Conservation (phyloP, 2,888 invertebrate genomes). For the Nomada fucata region DNA sequence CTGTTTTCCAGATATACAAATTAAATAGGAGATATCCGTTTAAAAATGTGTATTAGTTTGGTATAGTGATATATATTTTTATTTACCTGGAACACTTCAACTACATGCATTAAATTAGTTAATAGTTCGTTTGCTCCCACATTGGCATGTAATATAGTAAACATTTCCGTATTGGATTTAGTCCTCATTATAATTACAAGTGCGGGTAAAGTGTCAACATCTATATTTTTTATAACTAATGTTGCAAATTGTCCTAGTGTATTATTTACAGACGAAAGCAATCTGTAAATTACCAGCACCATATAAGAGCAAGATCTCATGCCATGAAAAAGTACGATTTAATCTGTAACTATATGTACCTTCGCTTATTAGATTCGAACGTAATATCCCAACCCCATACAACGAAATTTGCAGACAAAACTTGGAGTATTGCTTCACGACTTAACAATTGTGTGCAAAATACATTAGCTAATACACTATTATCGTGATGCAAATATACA, state of each 20-base stretch:
- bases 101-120: conserved; percentile 93
- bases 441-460: conserved; percentile 98
- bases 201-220: conserved; percentile 94
- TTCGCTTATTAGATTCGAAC: conserved; percentile 92
- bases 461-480: conserved; percentile 97
- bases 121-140: conserved; percentile 95
- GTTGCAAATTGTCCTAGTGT: conserved; percentile 93
- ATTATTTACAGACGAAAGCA: conserved; percentile 90
- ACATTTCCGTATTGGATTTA: conserved; percentile 95
- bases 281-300: conserved; percentile 84
- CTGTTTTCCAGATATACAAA: conserved; percentile 81
- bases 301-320: neutral
- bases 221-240: conserved; percentile 93
- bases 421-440: conserved; percentile 95
- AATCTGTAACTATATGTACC: conserved; percentile 85
- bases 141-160: conserved; percentile 95
- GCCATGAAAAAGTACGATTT: conserved; percentile 10
- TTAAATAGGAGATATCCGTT: conserved; percentile 77
- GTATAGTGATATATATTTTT: neutral
- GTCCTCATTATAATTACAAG: conserved; percentile 95
- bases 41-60: neutral
- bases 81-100: conserved; percentile 89
- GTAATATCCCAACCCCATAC: conserved; percentile 99
- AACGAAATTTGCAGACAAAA: conserved; percentile 94
- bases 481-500: conserved; percentile 98